These are phyloP conservation scores for Bufotes viridis DNA, from an alignment of 2,797 vertebrate genomes.

Conservation along the genomic window DNA sequence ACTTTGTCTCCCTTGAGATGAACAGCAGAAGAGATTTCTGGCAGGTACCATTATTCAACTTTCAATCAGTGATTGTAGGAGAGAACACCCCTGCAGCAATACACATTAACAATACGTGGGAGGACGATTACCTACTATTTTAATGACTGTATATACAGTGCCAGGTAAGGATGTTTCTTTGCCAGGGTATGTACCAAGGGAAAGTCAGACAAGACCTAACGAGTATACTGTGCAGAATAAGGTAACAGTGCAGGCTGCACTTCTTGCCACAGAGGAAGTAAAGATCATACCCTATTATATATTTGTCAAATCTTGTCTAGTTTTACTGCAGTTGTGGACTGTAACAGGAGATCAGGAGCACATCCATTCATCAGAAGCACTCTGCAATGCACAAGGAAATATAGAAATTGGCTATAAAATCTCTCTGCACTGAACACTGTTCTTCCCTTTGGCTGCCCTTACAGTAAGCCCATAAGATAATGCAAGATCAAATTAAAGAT, in stretches of 20 bases:
- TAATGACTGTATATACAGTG: no score
- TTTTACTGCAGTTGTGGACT: background rate
- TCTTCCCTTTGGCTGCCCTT: constrained; percentile 20
- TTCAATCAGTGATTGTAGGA: no score
- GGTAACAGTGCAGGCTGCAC: background rate
- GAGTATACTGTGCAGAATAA: background rate
- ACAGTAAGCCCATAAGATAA: background rate
- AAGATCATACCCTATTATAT: background rate
- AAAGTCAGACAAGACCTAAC: background rate
- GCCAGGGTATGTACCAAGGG: background rate
- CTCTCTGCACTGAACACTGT: background rate
- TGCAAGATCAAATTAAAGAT: constrained; percentile 11
- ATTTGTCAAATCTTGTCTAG: background rate
- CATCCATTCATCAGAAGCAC: background rate
- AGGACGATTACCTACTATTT: no score
- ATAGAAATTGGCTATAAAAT: background rate
- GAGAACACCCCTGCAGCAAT: no score
- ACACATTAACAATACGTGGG: no score
- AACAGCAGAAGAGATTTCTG: no score
- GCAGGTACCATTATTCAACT: no score
- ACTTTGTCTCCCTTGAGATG: no score
- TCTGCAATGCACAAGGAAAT: background rate
- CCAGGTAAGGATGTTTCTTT: background rate
- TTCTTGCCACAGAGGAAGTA: background rate
- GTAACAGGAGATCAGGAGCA: background rate